These are phyloP conservation scores for Tetragonula carbonaria DNA, from an alignment of 2,888 invertebrate species.

Conservation along the genomic window DNA sequence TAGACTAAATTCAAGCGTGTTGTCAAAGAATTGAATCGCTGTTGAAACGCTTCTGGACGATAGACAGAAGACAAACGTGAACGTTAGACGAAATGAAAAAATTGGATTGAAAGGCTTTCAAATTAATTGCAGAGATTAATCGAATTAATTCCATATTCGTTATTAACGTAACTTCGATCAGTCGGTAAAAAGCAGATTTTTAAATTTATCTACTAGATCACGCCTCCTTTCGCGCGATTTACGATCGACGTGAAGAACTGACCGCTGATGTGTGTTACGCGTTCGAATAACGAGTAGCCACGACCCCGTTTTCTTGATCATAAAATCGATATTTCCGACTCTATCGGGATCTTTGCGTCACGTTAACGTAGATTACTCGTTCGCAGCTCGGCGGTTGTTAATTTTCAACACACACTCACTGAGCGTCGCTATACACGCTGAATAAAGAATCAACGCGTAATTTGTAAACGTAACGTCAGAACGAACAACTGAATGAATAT, in stretches of 20 bases:
- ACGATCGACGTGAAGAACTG: conserved; percentile 19
- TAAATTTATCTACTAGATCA: too few species aligned
- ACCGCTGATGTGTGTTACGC: conserved; percentile 4
- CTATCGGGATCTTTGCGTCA: conserved; percentile 74
- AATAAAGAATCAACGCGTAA: too few species aligned
- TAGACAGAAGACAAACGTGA: not conserved
- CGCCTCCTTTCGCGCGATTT: conserved; percentile 2
- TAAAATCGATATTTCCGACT: conserved; percentile 80
- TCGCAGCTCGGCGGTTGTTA: conserved; percentile 29
- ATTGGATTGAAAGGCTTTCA: not conserved
- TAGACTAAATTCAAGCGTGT: conserved; percentile 30
- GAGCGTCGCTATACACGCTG: too few species aligned
- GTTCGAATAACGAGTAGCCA: conserved; percentile 63
- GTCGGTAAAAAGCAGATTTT: too few species aligned
- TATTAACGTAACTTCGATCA: too few species aligned
- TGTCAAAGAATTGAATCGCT: conserved; percentile 9
- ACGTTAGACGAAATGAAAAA: not conserved
- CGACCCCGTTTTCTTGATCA: conserved; percentile 80
- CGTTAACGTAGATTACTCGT: conserved; percentile 45
- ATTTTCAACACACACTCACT: not conserved
- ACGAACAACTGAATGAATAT: not conserved
- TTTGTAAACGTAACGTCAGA: too few species aligned
- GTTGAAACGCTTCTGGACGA: not conserved
- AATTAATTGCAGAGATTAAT: not conserved
- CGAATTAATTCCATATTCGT: not conserved